Evolutionary conservation across 2,888 invertebrate species (phyloP).

Genomic region (Epinotia demarniana): DNA sequence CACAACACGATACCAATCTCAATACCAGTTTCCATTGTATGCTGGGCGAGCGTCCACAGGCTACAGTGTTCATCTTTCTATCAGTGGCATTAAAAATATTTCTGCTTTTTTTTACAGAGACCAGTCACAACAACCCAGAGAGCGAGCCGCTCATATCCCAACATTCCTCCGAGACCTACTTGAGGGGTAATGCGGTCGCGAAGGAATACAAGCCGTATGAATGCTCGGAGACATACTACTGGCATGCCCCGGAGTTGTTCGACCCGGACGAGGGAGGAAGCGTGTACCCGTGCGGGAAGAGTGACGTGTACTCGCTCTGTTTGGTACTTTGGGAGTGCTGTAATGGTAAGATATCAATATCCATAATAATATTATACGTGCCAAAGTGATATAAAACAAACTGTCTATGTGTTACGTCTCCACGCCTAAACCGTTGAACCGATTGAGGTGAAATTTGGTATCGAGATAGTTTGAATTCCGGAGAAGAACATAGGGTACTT

Average conservation of each 20-base stretch:
- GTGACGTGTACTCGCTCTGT: slow-evolving; percentile 76
- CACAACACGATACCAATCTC: too few species aligned
- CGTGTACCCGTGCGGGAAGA: slow-evolving; percentile 71
- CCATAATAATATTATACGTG: too few species aligned
- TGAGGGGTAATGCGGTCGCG: slow-evolving; percentile 58
- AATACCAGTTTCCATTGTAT: too few species aligned
- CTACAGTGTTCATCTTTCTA: too few species aligned
- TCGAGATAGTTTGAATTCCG: too few species aligned
- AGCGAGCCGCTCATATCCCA: slow-evolving; percentile 69
- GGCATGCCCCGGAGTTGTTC: slow-evolving; percentile 80
- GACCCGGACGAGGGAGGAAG: slow-evolving; percentile 63
- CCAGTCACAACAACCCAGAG: slow-evolving; percentile 58
- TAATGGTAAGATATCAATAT: slow-evolving; percentile 62
- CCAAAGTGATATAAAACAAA: too few species aligned
- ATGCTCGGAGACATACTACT: slow-evolving; percentile 63
- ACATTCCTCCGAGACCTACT: slow-evolving; percentile 67
- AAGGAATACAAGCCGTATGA: slow-evolving; percentile 63
- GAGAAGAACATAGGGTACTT: too few species aligned
- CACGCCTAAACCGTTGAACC: too few species aligned
- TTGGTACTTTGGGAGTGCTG: slow-evolving; percentile 78
- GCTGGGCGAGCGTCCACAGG: too few species aligned
- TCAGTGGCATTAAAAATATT: not conserved
- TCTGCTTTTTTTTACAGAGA: slow-evolving; percentile 56
- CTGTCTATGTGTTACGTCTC: too few species aligned
- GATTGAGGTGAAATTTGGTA: too few species aligned